Conservation (phyloP, 2,888 invertebrate genomes). For the Notodonta ziczac region DNA sequence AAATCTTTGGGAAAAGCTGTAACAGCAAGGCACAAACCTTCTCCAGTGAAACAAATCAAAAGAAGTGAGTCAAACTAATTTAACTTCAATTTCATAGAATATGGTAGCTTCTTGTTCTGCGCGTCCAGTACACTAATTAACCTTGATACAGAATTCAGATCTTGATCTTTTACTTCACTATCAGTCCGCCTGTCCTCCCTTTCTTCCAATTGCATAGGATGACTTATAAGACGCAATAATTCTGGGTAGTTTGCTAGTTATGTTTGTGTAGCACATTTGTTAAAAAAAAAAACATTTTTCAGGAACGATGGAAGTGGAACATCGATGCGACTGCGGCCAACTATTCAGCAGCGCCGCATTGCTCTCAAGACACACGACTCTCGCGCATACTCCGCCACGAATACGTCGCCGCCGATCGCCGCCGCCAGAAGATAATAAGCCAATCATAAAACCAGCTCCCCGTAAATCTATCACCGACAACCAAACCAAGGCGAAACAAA, state of each 20-base stretch:
- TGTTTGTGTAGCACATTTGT: background rate
- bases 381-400: conserved; percentile 81
- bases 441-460: conserved; percentile 16
- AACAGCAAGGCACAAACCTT: conserved; percentile 50
- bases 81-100: background rate
- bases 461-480: conserved; percentile 26
- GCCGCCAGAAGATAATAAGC: conserved; percentile 43
- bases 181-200: too few relatives aligned
- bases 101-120: background rate
- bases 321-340: conserved; percentile 82
- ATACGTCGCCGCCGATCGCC: conserved; percentile 70
- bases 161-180: too few relatives aligned
- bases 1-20: conserved; percentile 64
- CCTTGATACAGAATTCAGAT: background rate
- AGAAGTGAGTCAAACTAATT: conserved; percentile 62
- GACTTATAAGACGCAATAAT: too few relatives aligned
- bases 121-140: background rate
- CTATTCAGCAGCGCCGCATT: conserved; percentile 75
- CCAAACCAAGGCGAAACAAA: conserved; percentile 20
- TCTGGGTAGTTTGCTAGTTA: too few relatives aligned
- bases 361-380: conserved; percentile 69
- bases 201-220: too few relatives aligned
- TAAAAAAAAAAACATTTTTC: conserved; percentile 11
- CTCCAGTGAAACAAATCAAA: conserved; percentile 58
- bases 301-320: conserved; percentile 67